Conservation (phyloP, 2,888 invertebrate species). For the Caenorhabditis sulstoni region DNA sequence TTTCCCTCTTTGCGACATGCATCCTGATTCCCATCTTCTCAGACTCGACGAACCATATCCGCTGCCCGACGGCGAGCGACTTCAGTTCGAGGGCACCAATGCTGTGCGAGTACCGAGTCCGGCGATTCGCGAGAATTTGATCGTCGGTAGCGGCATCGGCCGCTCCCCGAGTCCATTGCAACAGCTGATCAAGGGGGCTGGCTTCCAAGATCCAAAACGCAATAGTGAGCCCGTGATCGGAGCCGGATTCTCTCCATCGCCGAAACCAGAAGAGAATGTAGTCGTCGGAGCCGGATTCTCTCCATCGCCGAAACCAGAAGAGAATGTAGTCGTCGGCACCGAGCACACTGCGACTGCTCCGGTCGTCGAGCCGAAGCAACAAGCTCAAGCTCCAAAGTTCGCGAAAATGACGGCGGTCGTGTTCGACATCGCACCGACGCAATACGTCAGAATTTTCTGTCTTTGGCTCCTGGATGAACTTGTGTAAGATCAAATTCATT, state of each 20-base stretch:
- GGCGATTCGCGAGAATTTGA: not conserved
- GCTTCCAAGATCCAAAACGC: too few species aligned
- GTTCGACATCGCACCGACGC: slow-evolving; percentile 2
- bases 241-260: too few species aligned
- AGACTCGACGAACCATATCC: too few species aligned
- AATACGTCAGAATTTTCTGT: slow-evolving; percentile 15
- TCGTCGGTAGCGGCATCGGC: too few species aligned
- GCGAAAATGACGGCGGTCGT: slow-evolving; percentile 24
- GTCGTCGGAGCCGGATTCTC: too few species aligned
- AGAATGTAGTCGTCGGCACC: slow-evolving; percentile 1
- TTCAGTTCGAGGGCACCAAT: slow-evolving; percentile 20
- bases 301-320: too few species aligned
- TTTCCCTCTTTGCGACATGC: not conserved
- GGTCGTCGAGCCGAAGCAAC: not conserved
- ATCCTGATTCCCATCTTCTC: not conserved
- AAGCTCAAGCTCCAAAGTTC: too few species aligned
- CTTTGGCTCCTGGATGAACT: slow-evolving; percentile 28
- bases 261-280: not conserved
- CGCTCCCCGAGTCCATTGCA: too few species aligned
- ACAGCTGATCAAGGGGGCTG: too few species aligned
- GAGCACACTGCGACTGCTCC: not conserved
- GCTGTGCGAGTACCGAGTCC: too few species aligned
- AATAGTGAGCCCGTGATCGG: too few species aligned
- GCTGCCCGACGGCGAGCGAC: too few species aligned
- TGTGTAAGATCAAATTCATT: slow-evolving; percentile 9